phyloP scores from a whole-genome alignment of 1,140 invertebrate species.

The Aethina tumida region DNA sequence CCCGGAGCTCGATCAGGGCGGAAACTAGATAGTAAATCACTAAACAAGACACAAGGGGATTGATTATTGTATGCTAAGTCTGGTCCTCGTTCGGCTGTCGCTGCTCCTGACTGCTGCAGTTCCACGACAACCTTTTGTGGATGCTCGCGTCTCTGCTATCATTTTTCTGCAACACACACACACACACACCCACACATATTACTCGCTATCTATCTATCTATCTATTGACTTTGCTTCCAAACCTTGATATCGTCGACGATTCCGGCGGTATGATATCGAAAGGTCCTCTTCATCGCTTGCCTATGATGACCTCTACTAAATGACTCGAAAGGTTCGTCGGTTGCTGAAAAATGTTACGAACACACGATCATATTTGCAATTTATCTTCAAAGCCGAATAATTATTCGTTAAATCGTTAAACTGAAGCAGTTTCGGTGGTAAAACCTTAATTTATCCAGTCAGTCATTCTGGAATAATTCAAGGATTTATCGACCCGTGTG shows the following conservation, averaged over 20 bases:
- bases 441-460: too few relatives aligned
- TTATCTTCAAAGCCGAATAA: too few relatives aligned
- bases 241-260: slow-evolving; percentile 55
- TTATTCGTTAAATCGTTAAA: too few relatives aligned
- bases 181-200: too few relatives aligned
- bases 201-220: neutral
- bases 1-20: too few relatives aligned
- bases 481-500: too few relatives aligned
- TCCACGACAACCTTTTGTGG: slow-evolving; percentile 57
- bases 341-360: slow-evolving; percentile 17
- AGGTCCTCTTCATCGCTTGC: slow-evolving; percentile 39
- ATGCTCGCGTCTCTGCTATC: slow-evolving; percentile 46
- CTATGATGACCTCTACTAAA: slow-evolving; percentile 34
- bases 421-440: too few relatives aligned
- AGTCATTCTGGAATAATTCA: too few relatives aligned
- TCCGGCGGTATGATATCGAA: slow-evolving; percentile 55
- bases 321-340: slow-evolving; percentile 29
- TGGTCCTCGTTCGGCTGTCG: slow-evolving; percentile 26
- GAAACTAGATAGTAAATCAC: slow-evolving; percentile 26
- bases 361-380: too few relatives aligned
- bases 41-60: slow-evolving; percentile 27
- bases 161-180: slow-evolving; percentile 40
- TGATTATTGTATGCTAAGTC: slow-evolving; percentile 31
- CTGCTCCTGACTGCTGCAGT: slow-evolving; percentile 39
- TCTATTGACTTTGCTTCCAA: slow-evolving; percentile 1